phyloP scores from a whole-genome alignment of 2,113 vertebrate species.

The Nesoenas mayeri region DNA sequence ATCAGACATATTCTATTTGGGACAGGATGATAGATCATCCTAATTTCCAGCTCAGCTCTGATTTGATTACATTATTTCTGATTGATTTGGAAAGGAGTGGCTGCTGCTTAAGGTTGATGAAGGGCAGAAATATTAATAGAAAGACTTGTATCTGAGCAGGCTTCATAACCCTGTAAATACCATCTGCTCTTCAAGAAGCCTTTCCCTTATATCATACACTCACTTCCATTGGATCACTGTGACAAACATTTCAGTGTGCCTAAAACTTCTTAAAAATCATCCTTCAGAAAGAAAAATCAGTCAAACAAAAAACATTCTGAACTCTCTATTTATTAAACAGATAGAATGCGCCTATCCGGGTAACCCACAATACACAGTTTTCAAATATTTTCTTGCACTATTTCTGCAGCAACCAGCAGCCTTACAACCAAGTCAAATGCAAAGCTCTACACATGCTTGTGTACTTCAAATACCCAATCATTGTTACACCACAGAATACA shows the following conservation, averaged over 20 bases:
- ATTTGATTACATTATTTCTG: not conserved
- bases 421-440: not conserved
- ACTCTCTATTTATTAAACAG: not conserved
- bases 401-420: not conserved
- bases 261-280: not conserved
- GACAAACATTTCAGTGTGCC: rapidly evolving
- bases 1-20: not conserved
- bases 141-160: not conserved
- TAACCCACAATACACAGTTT: not conserved
- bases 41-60: not conserved
- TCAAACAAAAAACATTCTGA: not conserved
- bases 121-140: not conserved
- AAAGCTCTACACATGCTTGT: not conserved
- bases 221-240: not conserved
- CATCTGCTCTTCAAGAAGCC: not conserved
- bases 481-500: not conserved
- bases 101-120: not conserved
- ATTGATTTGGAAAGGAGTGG: not conserved
- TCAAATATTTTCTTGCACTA: not conserved
- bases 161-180: not conserved
- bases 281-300: not conserved
- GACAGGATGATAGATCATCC: not conserved
- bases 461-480: not conserved
- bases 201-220: not conserved
- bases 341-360: not conserved